A percentile compares a stretch with the other conserved stretches of the same genome.
These are phyloP conservation scores for Mareca strepera DNA, from an alignment of 2,797 vertebrate species.

Conservation along the genomic window DNA sequence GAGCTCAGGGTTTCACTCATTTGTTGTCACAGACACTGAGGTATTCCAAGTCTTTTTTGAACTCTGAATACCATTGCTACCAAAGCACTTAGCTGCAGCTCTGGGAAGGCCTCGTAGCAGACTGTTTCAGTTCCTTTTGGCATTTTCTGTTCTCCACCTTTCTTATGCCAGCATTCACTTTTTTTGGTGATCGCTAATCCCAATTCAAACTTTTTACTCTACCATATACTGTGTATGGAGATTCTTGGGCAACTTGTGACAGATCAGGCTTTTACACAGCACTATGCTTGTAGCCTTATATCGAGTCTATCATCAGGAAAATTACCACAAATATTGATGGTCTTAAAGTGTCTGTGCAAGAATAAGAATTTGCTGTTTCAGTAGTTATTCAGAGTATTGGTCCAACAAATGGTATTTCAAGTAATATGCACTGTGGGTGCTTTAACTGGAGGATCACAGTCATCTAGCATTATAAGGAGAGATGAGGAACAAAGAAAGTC, in stretches of 20 bases:
- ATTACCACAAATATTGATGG: background rate
- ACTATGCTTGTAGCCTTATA: background rate
- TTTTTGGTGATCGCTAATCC: background rate
- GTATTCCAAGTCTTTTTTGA: background rate
- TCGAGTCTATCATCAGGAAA: background rate
- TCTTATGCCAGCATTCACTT: background rate
- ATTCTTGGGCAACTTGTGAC: background rate
- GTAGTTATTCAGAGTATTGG: background rate
- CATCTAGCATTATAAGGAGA: background rate
- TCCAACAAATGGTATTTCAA: background rate
- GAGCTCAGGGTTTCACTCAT: background rate
- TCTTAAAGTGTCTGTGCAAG: background rate
- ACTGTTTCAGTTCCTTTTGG: background rate
- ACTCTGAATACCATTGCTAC: background rate
- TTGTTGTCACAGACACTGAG: background rate
- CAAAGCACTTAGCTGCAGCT: background rate
- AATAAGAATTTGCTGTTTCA: background rate
- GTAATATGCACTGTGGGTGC: background rate
- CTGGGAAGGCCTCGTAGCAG: background rate
- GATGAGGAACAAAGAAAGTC: background rate
- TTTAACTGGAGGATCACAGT: background rate
- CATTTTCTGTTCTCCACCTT: background rate
- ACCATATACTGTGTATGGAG: background rate
- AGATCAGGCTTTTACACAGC: background rate
- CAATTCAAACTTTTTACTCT: background rate